A percentile compares a stretch with the other conserved stretches of the same genome.
Conservation (phyloP, 2,113 vertebrate genomes). For the Lipotes vexillifer region DNA sequence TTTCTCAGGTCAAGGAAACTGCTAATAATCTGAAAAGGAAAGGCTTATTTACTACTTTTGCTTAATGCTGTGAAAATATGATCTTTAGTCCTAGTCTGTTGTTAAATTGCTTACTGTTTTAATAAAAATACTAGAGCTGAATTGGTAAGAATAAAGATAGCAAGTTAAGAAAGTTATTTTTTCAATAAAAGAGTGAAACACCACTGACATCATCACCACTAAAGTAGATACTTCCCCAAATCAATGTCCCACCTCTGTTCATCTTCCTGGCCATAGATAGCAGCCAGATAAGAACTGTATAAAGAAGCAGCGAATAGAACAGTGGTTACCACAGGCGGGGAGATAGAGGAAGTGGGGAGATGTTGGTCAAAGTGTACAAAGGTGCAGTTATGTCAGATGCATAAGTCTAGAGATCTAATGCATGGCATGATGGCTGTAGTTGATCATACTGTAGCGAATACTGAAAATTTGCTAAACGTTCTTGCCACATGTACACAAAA, state of each 20-base stretch:
- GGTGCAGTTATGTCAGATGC: background rate
- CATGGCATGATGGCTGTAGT: background rate
- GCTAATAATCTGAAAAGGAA: background rate
- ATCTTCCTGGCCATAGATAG: background rate
- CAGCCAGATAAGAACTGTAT: background rate
- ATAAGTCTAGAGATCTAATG: background rate
- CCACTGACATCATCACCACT: background rate
- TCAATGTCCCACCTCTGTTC: background rate
- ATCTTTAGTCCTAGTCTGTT: background rate
- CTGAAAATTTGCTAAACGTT: background rate
- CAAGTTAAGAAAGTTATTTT: background rate
- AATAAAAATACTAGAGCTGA: background rate
- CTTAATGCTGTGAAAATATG: background rate
- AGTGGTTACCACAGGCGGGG: background rate
- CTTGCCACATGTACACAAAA: background rate
- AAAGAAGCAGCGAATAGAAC: background rate
- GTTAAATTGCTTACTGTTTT: background rate
- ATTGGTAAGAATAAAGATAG: background rate
- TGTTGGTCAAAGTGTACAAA: background rate
- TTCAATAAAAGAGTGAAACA: background rate
- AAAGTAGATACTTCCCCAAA: background rate
- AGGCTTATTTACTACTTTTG: background rate
- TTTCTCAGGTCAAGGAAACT: background rate
- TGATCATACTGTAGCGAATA: background rate
- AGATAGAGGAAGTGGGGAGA: background rate